Evolutionary conservation across 1,140 invertebrate species (phyloP).

Genomic region (Hirudo medicinalis): DNA sequence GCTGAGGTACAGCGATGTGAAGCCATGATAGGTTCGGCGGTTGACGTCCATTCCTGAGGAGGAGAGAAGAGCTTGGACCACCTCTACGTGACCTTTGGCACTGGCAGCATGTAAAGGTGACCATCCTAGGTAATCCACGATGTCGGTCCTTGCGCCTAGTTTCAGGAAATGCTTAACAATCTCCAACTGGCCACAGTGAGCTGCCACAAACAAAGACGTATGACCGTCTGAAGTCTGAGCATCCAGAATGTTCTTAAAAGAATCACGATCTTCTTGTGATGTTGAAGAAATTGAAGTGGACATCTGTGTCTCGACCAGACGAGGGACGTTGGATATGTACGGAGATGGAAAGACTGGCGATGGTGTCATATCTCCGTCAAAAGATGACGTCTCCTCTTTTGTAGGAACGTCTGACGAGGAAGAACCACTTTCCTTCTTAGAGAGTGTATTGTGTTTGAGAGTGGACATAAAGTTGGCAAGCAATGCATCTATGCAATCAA

Average conservation of each 20-base stretch:
- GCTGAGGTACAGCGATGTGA: slow-evolving; percentile 18
- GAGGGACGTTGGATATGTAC: too few species aligned
- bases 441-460: not conserved
- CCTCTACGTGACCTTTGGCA: slow-evolving; percentile 17
- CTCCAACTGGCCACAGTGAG: slow-evolving; percentile 19
- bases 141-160: slow-evolving; percentile 34
- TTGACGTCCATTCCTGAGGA: slow-evolving; percentile 15
- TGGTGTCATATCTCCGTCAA: too few species aligned
- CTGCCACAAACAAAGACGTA: slow-evolving; percentile 21
- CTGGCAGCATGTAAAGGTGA: slow-evolving; percentile 23
- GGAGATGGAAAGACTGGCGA: too few species aligned
- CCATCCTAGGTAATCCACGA: slow-evolving; percentile 22
- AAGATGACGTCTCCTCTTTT: too few species aligned
- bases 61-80: slow-evolving; percentile 7
- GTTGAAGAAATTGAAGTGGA: too few species aligned
- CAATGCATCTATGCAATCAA: slow-evolving; percentile 16
- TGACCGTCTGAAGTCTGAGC: slow-evolving; percentile 20
- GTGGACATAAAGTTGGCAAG: not conserved
- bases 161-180: slow-evolving; percentile 32
- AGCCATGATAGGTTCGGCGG: slow-evolving; percentile 23
- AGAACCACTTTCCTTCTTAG: not conserved
- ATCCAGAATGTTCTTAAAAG: not conserved
- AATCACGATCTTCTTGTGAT: too few species aligned
- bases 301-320: too few species aligned
- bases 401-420: too few species aligned